Conservation (phyloP, 2,797 vertebrate species). For the Taeniopygia guttata region DNA sequence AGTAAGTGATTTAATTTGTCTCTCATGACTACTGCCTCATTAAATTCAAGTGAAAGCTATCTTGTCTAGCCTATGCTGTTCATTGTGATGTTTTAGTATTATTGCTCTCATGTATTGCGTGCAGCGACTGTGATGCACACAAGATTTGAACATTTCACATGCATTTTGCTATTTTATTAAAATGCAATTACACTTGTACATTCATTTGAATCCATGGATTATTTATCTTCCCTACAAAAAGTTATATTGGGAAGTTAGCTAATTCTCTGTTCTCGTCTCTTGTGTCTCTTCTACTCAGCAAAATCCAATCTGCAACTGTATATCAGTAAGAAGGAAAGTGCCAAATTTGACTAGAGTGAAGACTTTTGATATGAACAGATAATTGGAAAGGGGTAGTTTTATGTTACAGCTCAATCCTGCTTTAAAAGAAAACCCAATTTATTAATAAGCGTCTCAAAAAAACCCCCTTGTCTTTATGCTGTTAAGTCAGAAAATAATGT, state of each 20-base stretch:
- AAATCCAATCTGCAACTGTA: not conserved
- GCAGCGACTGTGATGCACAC: not conserved
- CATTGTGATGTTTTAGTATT: constrained; percentile 15
- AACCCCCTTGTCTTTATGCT: not conserved
- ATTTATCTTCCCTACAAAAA: not conserved
- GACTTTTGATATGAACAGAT: not conserved
- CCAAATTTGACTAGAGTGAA: not conserved
- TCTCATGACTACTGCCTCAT: constrained; percentile 50
- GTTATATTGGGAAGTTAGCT: not conserved
- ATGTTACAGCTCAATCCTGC: not conserved
- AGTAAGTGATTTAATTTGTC: constrained; percentile 45
- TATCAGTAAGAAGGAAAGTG: not conserved
- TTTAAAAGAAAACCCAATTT: not conserved
- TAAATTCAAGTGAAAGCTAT: constrained; percentile 58
- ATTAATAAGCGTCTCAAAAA: not conserved
- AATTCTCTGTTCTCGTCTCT: not conserved
- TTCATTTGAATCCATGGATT: not conserved
- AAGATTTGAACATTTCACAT: not conserved
- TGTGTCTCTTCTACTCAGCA: not conserved
- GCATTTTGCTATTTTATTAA: not conserved
- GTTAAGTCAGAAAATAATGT: not conserved
- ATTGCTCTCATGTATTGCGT: not conserved
- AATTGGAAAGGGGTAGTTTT: not conserved
- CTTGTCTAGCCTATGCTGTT: not conserved
- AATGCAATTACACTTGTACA: not conserved